Percentiles rank a stretch among this genome's conserved stretches.
These are phyloP conservation scores for Reticulitermes lucifugus DNA, from an alignment of 2,888 invertebrate genomes.

Conservation along the genomic window DNA sequence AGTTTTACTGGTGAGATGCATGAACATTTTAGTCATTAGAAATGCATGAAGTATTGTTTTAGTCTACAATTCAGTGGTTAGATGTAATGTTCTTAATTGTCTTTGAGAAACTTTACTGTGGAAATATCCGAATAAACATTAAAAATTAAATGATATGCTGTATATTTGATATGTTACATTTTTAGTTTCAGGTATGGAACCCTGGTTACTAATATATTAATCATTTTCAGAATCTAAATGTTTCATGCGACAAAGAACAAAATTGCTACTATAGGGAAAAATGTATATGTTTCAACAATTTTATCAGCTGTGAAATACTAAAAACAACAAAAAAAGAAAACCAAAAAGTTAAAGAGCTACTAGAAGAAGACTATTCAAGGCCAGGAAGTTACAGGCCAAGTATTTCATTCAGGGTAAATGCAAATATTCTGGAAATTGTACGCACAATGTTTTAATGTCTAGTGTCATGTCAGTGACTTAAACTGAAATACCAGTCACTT, in stretches of 20 bases:
- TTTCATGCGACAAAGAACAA: not conserved
- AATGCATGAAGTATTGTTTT: too few relatives aligned
- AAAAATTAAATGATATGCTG: too few relatives aligned
- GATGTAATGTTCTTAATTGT: too few relatives aligned
- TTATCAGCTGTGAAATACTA: not conserved
- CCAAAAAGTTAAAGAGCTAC: not conserved
- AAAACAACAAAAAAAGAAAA: not conserved
- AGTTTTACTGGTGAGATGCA: too few relatives aligned
- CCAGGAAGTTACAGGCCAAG: not conserved
- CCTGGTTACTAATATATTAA: not conserved
- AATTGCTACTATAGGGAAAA: not conserved
- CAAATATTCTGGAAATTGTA: not conserved
- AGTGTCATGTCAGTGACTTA: not conserved
- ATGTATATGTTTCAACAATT: not conserved
- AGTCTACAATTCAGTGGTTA: too few relatives aligned
- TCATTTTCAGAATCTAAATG: not conserved
- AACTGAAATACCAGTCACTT: slow-evolving; percentile 8
- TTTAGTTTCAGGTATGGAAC: not conserved
- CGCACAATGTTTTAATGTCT: not conserved
- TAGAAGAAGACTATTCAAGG: not conserved
- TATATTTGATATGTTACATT: not conserved
- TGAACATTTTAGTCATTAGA: too few relatives aligned
- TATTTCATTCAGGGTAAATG: slow-evolving; percentile 14
- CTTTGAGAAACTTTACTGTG: too few relatives aligned
- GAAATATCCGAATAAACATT: too few relatives aligned